Conservation (phyloP, 1,140 invertebrate species). For the Pseudomyrmex flavicornis region DNA sequence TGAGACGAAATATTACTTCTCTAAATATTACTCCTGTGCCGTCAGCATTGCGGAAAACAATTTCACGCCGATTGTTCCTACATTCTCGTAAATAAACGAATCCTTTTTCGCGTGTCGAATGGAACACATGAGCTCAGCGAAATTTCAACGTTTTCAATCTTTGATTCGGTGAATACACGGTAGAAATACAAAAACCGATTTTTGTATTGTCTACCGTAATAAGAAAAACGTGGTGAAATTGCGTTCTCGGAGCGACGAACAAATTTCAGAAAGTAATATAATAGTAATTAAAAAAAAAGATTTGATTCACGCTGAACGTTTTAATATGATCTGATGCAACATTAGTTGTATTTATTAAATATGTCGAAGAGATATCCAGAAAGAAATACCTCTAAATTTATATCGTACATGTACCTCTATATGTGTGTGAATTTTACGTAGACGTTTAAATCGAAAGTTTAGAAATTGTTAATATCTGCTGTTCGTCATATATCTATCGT, state of each 20-base stretch:
- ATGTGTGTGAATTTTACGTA: not conserved
- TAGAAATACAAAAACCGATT: not conserved
- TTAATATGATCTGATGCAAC: too few species aligned
- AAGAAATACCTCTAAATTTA: not conserved
- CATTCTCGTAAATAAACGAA: not conserved
- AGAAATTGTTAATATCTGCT: not conserved
- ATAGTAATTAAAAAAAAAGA: too few species aligned
- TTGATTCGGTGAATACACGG: not conserved
- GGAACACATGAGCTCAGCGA: not conserved
- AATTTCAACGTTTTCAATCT: not conserved
- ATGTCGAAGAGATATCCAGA: too few species aligned
- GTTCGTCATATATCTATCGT: not conserved
- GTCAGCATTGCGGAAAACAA: not conserved
- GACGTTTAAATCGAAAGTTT: not conserved
- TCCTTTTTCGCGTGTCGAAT: not conserved
- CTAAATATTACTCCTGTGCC: not conserved
- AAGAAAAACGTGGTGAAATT: not conserved
- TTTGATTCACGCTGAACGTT: not conserved
- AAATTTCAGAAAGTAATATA: not conserved
- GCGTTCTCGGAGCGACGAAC: not conserved
- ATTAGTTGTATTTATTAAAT: not conserved
- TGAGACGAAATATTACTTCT: conserved; percentile 12
- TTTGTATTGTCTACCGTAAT: not conserved
- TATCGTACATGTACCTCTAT: not conserved
- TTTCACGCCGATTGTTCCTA: not conserved